Evolutionary conservation across 2,888 invertebrate species (phyloP), one percentile per base, ranked within the genome.

Genomic region (Flexamia atlantica): DNA sequence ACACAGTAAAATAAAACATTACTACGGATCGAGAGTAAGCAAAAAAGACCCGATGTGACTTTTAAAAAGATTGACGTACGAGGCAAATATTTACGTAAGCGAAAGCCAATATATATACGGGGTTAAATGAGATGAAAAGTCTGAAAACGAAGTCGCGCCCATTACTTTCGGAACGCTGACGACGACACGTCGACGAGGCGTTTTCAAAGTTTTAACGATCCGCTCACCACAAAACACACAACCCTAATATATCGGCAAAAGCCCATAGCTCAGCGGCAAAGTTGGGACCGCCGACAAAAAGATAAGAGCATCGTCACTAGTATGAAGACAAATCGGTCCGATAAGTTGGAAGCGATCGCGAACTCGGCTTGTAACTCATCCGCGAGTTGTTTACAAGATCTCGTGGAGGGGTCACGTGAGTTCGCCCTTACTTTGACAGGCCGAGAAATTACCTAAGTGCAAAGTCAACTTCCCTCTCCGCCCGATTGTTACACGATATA

Each of bases 361-460:
- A 36, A 72, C 32, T 72, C 40, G 42, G 72, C 23, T n/a, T 3
- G 72, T 72, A 36, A 72, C 14, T 72, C 72, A 72, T 72, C 30
- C 72, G 72, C 9, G 36, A 10, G 42, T 72, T 72, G 72, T 72
- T 72, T 72, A 82, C 64, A 82, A n/a, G 64, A 32, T 60, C 32
- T 0, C 9, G 25, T 23, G n/a, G n/a, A n/a, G 20, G 23, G 40
- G 72, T 72, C 72, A 32, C 42, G 23, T 42, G 72, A 5, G 40
- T 0, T n/a, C 36, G 72, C n/a, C 40, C n/a, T 42, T 72, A 42
- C 20, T 68, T 25, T 40, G 68, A 68, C 68, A 81, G 68, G 68
- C 28, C 81, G 46, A 68, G 68, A 68, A 68, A 81, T 81, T 81
- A 81, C 68, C 81, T 81, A 81, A 81, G 81, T 81, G 81, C 40